Evolutionary conservation across 2,797 vertebrate genomes (phyloP).

Genomic region (Sebastes goodei): DNA sequence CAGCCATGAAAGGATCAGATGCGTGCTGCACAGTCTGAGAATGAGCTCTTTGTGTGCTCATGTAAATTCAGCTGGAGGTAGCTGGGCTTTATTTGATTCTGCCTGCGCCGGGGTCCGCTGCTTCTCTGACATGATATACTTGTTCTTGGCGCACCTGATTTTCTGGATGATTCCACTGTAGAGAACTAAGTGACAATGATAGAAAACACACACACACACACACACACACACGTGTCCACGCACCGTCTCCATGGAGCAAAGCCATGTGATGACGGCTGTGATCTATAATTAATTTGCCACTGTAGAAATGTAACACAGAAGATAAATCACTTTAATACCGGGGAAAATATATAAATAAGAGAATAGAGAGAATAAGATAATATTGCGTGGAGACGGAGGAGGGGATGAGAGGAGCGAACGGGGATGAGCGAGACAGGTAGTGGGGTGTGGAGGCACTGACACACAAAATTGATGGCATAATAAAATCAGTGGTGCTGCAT

Average conservation of each 20-base stretch:
- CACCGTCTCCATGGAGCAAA: constrained; percentile 2
- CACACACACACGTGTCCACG: background rate
- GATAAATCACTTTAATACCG: constrained; percentile 67
- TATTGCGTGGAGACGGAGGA: background rate
- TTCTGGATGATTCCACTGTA: constrained; percentile 38
- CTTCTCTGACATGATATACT: constrained; percentile 1
- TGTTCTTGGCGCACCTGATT: constrained; percentile 12
- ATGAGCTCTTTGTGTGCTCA: background rate
- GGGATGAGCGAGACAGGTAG: constrained; percentile 14
- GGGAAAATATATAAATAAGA: constrained; percentile 55
- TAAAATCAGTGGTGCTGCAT: constrained; percentile 32
- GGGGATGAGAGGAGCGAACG: background rate
- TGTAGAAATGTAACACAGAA: constrained; percentile 57
- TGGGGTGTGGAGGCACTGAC: constrained; percentile 24
- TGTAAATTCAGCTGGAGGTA: background rate
- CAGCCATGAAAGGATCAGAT: background rate
- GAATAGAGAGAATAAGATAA: constrained; percentile 43
- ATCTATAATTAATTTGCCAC: constrained; percentile 64
- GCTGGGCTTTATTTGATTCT: background rate
- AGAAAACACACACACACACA: background rate
- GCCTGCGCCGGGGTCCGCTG: background rate
- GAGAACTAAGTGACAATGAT: constrained; percentile 2
- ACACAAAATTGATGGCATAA: constrained; percentile 47
- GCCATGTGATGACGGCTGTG: constrained; percentile 44
- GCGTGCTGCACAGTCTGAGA: background rate